Percentiles rank a stretch among this genome's conserved stretches.
Evolutionary conservation across 2,888 invertebrate species (phyloP).

Genomic region (Calliphora vomitoria): DNA sequence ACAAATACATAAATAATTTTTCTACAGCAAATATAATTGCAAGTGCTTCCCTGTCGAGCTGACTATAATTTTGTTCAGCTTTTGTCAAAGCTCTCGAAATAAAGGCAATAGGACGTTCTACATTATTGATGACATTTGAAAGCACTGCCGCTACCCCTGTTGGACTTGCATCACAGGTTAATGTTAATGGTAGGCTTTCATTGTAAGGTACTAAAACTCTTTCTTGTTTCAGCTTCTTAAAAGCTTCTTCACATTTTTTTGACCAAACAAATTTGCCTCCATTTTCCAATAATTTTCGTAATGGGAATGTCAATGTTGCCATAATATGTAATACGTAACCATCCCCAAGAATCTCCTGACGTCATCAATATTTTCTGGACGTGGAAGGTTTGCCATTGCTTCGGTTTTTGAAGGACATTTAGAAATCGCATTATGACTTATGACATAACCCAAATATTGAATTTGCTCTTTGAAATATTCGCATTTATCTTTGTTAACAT

Average conservation of each 20-base stretch:
- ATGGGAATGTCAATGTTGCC: slow-evolving; percentile 38
- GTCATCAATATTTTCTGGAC: slow-evolving; percentile 29
- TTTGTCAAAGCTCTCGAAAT: slow-evolving; percentile 26
- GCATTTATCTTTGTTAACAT: slow-evolving; percentile 38
- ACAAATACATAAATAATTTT: slow-evolving; percentile 30
- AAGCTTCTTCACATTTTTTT: slow-evolving; percentile 25
- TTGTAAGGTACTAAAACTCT: slow-evolving; percentile 45
- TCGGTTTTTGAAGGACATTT: slow-evolving; percentile 25
- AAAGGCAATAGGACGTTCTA: slow-evolving; percentile 2
- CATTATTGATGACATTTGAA: not conserved
- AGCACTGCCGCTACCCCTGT: slow-evolving; percentile 40
- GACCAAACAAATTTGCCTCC: slow-evolving; percentile 2
- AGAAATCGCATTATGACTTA: slow-evolving; percentile 35
- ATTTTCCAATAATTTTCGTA: slow-evolving; percentile 23
- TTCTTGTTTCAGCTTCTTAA: slow-evolving; percentile 2
- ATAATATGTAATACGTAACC: slow-evolving; percentile 36
- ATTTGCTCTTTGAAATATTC: slow-evolving; percentile 49
- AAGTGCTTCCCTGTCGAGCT: slow-evolving; percentile 18
- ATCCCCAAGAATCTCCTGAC: slow-evolving; percentile 39
- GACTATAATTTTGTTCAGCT: slow-evolving; percentile 29
- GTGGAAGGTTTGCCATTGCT: slow-evolving; percentile 10
- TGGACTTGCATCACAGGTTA: slow-evolving; percentile 43
- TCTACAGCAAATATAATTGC: slow-evolving; percentile 33
- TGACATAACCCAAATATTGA: slow-evolving; percentile 22
- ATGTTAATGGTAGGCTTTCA: slow-evolving; percentile 17